Percentiles rank a stretch among this genome's conserved stretches.
Conservation (phyloP, 2,888 invertebrate species). For the Latrodectus hesperus region DNA sequence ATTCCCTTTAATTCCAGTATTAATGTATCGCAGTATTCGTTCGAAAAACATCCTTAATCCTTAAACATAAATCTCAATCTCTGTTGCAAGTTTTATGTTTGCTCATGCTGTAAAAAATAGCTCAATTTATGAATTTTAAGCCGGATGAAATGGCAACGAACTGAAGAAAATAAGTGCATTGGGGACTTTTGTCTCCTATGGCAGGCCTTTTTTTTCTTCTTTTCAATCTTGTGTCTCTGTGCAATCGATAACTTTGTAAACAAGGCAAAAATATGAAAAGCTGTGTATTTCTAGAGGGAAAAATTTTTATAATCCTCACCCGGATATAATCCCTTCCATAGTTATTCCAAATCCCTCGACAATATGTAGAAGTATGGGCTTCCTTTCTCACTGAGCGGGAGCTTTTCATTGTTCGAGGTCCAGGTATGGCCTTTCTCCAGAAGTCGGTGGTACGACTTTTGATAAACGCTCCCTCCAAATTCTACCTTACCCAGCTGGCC, state of each 20-base stretch:
- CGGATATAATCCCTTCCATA: conserved; percentile 35
- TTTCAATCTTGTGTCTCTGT: background rate
- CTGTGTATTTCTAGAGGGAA: no score
- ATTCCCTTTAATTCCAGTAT: no score
- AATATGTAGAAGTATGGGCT: background rate
- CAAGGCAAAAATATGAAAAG: background rate
- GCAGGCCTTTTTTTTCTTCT: background rate
- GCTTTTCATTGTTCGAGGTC: background rate
- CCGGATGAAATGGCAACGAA: background rate
- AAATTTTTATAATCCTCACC: conserved; percentile 26
- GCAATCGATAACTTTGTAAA: background rate
- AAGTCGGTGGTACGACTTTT: no score
- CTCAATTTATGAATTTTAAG: background rate
- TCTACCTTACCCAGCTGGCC: background rate
- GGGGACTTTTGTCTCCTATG: background rate
- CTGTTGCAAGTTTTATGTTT: no score
- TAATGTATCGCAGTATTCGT: no score
- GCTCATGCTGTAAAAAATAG: background rate
- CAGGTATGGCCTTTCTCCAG: no score
- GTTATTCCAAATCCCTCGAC: conserved; percentile 28
- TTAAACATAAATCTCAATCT: no score
- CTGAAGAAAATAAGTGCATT: background rate
- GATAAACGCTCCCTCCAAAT: no score
- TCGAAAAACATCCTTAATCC: no score
- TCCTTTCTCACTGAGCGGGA: background rate